Base-by-base conservation (phyloP, 2,113 vertebrate genomes). In the Genyomyrus donnyi region DNA sequence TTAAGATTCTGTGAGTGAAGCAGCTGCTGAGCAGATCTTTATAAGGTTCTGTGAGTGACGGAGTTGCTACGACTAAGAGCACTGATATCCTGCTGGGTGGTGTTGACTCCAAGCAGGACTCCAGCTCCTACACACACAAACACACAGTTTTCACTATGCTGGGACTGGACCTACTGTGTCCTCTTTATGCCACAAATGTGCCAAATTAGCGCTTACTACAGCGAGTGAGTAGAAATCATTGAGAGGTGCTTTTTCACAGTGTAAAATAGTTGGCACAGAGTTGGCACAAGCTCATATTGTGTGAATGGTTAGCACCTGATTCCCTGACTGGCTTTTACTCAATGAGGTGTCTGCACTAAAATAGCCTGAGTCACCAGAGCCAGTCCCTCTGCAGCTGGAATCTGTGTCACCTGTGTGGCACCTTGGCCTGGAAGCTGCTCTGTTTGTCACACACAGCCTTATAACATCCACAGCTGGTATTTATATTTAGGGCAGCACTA, bases 341-440 rank as follows among this genome's bases (percentile, higher is more conserved):
- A 85, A 85, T 85, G 83, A 48, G 45, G 83, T 85, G 83, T 85
- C 83, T 46, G 83, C 21, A 48, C 45, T 45, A 85, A 85, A 85
- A 85, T 85, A 85, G 45, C 21, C 10, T 45, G 39, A 85, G 42
- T 46, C 21, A 42, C 83, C 45, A 48, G 83, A 85, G 35, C 83
- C 45, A n/a, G 83, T 85, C 83, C 83, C 83, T 85, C 19, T 85
- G 45, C 45, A 85, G 83, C 39, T 85, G 42, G 83, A 85, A 85
- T 85, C 42, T 85, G 83, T 85, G 83, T 85, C 83, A 85, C 83
- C 83, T 46, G 74, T 19, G 35, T 80, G 31, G 35, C 74, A 80
- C 74, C 74, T 80, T 80, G 39, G 83, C 45, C 45, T 85, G 83
- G 83, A 85, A 42, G 83, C 45, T 10, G 9, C 45, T 85, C 21